phyloP scores from a whole-genome alignment of 2,113 vertebrate species.

The Dipodomys ordii region DNA sequence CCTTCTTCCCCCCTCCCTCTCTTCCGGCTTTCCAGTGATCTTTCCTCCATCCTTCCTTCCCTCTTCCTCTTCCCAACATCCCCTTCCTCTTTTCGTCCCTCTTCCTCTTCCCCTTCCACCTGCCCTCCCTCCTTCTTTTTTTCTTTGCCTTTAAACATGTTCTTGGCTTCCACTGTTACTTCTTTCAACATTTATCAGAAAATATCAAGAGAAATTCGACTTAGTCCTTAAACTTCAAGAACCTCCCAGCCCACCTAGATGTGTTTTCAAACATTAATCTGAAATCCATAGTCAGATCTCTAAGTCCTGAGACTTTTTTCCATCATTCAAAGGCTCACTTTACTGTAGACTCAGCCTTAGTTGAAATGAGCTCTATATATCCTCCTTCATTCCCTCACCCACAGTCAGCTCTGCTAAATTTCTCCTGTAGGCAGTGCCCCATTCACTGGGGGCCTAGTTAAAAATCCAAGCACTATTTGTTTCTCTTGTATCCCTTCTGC shows the following conservation, averaged over 20 bases:
- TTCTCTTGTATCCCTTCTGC: not conserved
- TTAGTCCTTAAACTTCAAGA: not conserved
- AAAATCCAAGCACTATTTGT: not conserved
- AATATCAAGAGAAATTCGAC: not conserved
- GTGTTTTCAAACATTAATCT: not conserved
- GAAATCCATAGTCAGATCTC: not conserved
- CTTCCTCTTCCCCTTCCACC: not conserved
- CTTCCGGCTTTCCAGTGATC: too few species aligned
- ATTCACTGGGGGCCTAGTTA: not conserved
- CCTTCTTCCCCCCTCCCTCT: too few species aligned
- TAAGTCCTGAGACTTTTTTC: not conserved
- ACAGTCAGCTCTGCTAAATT: not conserved
- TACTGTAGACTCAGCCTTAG: not conserved
- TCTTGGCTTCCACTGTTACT: not conserved
- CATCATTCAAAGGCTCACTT: not conserved
- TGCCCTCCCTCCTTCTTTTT: too few species aligned
- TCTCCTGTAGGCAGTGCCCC: not conserved
- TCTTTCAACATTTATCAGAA: constrained; percentile 4
- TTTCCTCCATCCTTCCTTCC: too few species aligned
- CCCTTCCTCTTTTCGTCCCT: not conserved
- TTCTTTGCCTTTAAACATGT: not conserved
- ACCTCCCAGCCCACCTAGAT: not conserved
- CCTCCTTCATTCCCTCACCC: not conserved
- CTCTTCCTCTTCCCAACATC: not conserved
- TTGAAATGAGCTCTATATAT: not conserved